Evolutionary conservation across 92 coral and sea anemone genomes (phyloP), one percentile per base, ranked within the genome.

Genomic region (Actinernus sp.): DNA sequence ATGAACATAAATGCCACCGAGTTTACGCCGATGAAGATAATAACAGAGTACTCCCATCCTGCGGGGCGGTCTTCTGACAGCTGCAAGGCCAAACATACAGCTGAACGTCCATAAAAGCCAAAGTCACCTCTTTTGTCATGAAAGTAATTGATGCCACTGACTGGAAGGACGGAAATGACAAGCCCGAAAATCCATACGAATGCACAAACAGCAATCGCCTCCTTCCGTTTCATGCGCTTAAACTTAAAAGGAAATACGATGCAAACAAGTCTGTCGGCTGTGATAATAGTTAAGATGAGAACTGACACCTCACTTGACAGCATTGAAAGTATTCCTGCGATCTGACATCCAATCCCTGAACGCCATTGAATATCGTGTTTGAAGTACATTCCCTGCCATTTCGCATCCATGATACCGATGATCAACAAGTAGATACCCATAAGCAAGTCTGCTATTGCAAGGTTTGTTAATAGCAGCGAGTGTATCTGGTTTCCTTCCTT

Each of bases 371-470:
- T 53, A 47, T 83, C 89, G 45, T 83, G 89, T 29, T 67, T 76
- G 25, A 83, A 83, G 57, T 83, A 83, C 53, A 68, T 74, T 26
- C 89, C 89, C 41, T 61, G 84, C 89, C 89, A 83, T 24, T 78
- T 56, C 47, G 63, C 37, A 52, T 83, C 89, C 73, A 46, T 67
- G 1, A 68, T 34, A 12, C 84, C 89, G 12, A 83, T 76, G 1
- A 63, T 68, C 43, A 76, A 2, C 17, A 83, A 28, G 48, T 83
- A 83, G 4, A 83, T 47, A 28, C 89, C 89, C 89, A 83, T 83
- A 2, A 83, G 58, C n/a, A 83, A 63, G 36, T 83, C 89, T 0
- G 89, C 76, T 5, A 54, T 30, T 0, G 89, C 89, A 29, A 83
- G 49, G 70, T 83, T 76, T 11, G 84, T 76, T 28, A 83, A 31